Conservation (phyloP, 2,797 vertebrate genomes). For the Picus viridis region DNA sequence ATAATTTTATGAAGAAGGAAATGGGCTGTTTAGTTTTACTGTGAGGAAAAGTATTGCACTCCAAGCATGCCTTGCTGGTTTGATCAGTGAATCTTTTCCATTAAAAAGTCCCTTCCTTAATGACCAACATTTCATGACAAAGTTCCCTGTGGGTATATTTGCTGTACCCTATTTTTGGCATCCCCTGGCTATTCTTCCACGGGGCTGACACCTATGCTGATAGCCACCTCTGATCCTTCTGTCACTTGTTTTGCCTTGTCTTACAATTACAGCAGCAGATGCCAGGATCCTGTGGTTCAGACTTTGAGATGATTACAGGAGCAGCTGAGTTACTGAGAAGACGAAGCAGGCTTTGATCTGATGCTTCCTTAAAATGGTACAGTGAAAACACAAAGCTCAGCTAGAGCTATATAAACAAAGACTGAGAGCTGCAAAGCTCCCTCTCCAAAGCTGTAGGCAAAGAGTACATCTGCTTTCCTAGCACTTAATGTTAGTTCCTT, state of each 20-base stretch:
- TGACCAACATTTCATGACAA: neutral
- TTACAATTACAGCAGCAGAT: conserved; percentile 37
- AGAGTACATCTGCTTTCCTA: neutral
- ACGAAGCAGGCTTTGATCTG: conserved; percentile 13
- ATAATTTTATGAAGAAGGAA: conserved; percentile 11
- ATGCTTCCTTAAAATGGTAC: conserved; percentile 14
- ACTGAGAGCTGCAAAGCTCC: conserved; percentile 24
- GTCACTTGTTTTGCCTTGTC: conserved; percentile 28
- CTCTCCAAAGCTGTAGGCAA: neutral
- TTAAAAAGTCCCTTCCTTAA: neutral
- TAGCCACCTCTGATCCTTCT: conserved; percentile 55
- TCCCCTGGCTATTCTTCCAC: neutral
- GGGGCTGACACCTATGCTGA: neutral
- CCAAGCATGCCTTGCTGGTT: neutral
- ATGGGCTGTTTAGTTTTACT: neutral
- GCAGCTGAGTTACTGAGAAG: conserved; percentile 17
- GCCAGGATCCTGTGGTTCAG: conserved; percentile 19
- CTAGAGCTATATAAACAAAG: neutral
- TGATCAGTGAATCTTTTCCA: neutral
- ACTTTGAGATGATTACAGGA: conserved; percentile 26
- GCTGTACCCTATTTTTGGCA: neutral
- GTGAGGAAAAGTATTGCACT: neutral
- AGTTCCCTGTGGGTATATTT: neutral
- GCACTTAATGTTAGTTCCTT: neutral
- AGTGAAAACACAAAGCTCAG: conserved; percentile 43